Evolutionary conservation across 2,888 invertebrate species (phyloP).

Genomic region (Drosophila kokeensis): DNA sequence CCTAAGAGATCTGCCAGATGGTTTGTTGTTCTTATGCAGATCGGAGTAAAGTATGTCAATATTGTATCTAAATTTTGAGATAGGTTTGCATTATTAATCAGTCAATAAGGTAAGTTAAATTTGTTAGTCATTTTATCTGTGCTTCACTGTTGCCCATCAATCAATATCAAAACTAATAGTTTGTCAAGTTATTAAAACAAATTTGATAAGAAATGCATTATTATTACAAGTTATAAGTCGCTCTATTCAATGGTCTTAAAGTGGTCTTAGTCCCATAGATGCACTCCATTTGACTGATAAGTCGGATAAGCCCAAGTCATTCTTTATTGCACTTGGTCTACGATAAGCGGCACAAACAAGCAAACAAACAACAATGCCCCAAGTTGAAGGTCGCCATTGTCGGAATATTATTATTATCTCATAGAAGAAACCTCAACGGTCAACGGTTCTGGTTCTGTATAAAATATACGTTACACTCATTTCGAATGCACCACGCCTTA

Average conservation of each 20-base stretch:
- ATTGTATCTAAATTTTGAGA: neutral
- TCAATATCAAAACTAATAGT: neutral
- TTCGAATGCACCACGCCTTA: slow-evolving; percentile 74
- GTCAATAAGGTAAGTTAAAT: neutral
- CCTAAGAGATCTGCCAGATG: neutral
- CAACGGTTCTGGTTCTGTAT: slow-evolving; percentile 47
- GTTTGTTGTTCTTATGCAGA: slow-evolving; percentile 6
- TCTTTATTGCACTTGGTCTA: slow-evolving; percentile 26
- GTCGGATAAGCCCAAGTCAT: slow-evolving; percentile 34
- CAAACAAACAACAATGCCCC: slow-evolving; percentile 13
- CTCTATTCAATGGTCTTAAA: slow-evolving; percentile 1
- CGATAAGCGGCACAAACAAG: slow-evolving; percentile 36
- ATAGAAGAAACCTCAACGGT: slow-evolving; percentile 56
- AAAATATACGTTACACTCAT: slow-evolving; percentile 81
- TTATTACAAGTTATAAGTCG: neutral
- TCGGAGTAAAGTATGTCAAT: neutral
- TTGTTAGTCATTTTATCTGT: neutral
- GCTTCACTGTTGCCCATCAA: neutral
- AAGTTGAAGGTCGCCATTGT: slow-evolving; percentile 71
- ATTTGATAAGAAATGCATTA: neutral
- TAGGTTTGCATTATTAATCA: neutral
- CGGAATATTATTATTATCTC: slow-evolving; percentile 38
- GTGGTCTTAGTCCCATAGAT: neutral
- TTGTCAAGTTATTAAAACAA: neutral
- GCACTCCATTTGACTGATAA: slow-evolving; percentile 32